Evolutionary conservation across 2,797 vertebrate genomes (phyloP), one percentile per base, ranked within the genome.

Genomic region (Enteromius anoplus): DNA sequence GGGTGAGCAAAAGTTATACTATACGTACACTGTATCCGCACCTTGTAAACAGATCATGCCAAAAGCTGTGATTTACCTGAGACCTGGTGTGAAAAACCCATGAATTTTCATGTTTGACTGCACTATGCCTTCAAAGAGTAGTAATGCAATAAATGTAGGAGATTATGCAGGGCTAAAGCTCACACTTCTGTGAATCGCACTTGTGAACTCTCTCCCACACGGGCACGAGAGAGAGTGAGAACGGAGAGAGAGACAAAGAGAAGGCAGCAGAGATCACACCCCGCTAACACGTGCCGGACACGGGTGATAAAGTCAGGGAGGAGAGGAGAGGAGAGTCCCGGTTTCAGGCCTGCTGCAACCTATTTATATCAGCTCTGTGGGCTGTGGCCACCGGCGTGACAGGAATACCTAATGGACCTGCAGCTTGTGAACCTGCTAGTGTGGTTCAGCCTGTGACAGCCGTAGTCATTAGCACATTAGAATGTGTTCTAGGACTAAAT

Each of bases 351-450:
- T 89, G 91, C 92, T 81, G 89, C 88, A 93, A 89, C 90, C 93
- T 93, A 93, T 94, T 95, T 93, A 92, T 92, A 89, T 89, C 89
- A 85, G 90, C 88, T 91, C 91, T 91, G 92, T 90, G 88, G 91
- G 90, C 89, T 89, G 87, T 85, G 90, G 89, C 88, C 90, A 86
- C 80, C 88, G 86, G 91, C 88, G 89, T 93, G 93, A 91, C 89
- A 87, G 90, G 91, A 92, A 94, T 94, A 86, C 85, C 87, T 92
- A 93, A 88, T 93, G 91, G 88, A 86, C 86, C 87, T 89, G 90
- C 90, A 90, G 90, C 89, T 92, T 85, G 88, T 76, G 51, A 78
- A 64, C 79, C 80, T 69, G 66, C 75, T 75, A 81, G 81, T 32
- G 72, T 69, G 76, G 51, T 26, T 77, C 62, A 71, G 78, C 70